A percentile compares a stretch with the other conserved stretches of the same genome.
These are phyloP conservation scores for Sparus aurata DNA, from an alignment of 2,797 vertebrate genomes.

Conservation along the genomic window DNA sequence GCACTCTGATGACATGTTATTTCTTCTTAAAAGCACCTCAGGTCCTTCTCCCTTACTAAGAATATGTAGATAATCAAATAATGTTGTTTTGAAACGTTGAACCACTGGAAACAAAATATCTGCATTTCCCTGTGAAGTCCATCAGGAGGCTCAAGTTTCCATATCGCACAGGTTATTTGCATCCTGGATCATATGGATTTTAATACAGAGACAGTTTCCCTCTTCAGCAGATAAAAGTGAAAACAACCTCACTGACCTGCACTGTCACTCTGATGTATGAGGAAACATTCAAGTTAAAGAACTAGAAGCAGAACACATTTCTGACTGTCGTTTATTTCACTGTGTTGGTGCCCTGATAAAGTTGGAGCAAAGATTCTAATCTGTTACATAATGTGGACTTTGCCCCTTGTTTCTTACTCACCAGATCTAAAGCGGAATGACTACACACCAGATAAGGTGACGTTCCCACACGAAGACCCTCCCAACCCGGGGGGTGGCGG, in stretches of 20 bases:
- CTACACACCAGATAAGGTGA: constrained; percentile 97
- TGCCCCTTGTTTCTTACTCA: not conserved
- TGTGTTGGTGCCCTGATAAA: too few relatives aligned
- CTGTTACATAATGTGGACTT: not conserved
- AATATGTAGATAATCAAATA: too few relatives aligned
- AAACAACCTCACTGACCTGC: not conserved
- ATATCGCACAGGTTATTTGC: not conserved
- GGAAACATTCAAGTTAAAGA: not conserved
- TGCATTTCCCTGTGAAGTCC: not conserved
- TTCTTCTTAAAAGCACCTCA: too few relatives aligned
- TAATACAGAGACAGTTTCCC: not conserved
- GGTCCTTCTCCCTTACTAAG: too few relatives aligned
- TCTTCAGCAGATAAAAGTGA: not conserved
- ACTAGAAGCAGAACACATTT: not conserved
- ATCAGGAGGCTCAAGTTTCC: not conserved
- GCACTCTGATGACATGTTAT: too few relatives aligned
- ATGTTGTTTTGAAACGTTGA: too few relatives aligned
- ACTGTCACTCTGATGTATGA: not conserved
- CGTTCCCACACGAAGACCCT: constrained; percentile 92
- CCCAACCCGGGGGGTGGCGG: constrained; percentile 88
- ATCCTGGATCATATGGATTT: not conserved
- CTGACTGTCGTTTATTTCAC: too few relatives aligned
- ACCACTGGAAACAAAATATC: not conserved
- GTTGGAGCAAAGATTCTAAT: not conserved
- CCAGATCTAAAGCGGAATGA: constrained; percentile 97